Evolutionary conservation across 2,888 invertebrate species (phyloP), one percentile per base, ranked within the genome.

Genomic region (Trissolcus japonicus): DNA sequence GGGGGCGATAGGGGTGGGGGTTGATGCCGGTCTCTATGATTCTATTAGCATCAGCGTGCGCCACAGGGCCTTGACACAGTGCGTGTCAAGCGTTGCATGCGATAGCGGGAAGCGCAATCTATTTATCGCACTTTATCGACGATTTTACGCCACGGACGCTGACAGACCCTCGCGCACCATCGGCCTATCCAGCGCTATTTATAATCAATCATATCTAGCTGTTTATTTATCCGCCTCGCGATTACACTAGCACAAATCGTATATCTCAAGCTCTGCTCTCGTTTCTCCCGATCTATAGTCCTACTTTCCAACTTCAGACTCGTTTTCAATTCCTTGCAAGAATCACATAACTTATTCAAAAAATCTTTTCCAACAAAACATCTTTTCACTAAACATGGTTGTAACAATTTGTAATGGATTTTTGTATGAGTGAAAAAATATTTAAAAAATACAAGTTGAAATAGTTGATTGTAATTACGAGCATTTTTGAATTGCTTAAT

Each of bases 41-140:
- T 85, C 83, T 85, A 87, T 87, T 87, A 86, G 82, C 86, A 86
- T 86, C 83, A 82, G 82, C 82, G 83, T 80, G 83, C 80, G 83
- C 82, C 78, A 76, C 79, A 79, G 84, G 85, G 87, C 87, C 88
- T 87, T 88, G 88, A 87, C 88, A 88, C 87, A 87, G 86, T 87
- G 87, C 86, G 87, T 88, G 86, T 85, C 84, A 81, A 82, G 85
- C 84, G 83, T 86, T 85, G 85, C 86, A 86, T 85, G 85, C 84
- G 86, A 87, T 87, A 86, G 86, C 87, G 87, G 86, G 88, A 88
- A 88, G 84, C 84, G 85, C 87, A 87, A 87, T 87, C 86, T 86
- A 86, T 86, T 87, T 88, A 87, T 87, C 87, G 84, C 82, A 82
- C 81, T 85, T 87, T 87, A 87, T 85, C 83, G 84, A 81, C 82